Evolutionary conservation across 2,888 invertebrate species (phyloP).

Genomic region (Anagyrus pseudococci): DNA sequence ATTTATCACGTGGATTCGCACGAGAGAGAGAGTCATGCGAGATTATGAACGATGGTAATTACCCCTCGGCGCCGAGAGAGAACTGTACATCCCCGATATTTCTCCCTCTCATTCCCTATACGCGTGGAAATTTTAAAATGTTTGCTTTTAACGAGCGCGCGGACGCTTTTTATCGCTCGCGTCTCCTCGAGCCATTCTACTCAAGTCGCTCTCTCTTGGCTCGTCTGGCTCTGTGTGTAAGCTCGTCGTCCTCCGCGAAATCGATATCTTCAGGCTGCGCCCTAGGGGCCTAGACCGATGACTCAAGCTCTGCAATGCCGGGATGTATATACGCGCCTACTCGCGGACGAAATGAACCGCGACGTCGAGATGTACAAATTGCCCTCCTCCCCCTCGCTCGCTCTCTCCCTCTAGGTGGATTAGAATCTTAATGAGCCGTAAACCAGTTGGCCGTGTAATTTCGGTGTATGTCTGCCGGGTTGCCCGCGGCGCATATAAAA

Average conservation of each 20-base stretch:
- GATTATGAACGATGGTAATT: conserved; percentile 41
- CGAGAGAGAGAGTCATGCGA: conserved; percentile 16
- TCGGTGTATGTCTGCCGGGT: too few species aligned
- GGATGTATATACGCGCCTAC: too few species aligned
- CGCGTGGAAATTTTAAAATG: conserved; percentile 17
- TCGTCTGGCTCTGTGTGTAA: too few species aligned
- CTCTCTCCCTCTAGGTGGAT: neutral
- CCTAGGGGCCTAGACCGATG: too few species aligned
- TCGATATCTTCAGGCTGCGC: too few species aligned
- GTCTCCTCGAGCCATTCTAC: too few species aligned
- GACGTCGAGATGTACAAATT: neutral
- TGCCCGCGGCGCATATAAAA: neutral
- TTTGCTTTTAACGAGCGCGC: conserved; percentile 38
- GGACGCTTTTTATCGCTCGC: conserved; percentile 32
- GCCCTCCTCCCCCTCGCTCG: neutral
- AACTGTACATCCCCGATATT: too few species aligned
- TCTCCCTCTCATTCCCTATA: too few species aligned
- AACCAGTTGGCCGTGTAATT: neutral
- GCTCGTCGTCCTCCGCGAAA: too few species aligned
- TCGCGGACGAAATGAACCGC: neutral
- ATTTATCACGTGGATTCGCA: conserved; percentile 31
- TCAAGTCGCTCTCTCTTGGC: too few species aligned
- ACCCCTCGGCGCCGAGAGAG: conserved; percentile 1
- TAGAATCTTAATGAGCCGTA: neutral
- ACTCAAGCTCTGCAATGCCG: too few species aligned